Evolutionary conservation across 1,140 invertebrate genomes (phyloP), one percentile per base, ranked within the genome.

Genomic region (Propsilocerus akamusi): DNA sequence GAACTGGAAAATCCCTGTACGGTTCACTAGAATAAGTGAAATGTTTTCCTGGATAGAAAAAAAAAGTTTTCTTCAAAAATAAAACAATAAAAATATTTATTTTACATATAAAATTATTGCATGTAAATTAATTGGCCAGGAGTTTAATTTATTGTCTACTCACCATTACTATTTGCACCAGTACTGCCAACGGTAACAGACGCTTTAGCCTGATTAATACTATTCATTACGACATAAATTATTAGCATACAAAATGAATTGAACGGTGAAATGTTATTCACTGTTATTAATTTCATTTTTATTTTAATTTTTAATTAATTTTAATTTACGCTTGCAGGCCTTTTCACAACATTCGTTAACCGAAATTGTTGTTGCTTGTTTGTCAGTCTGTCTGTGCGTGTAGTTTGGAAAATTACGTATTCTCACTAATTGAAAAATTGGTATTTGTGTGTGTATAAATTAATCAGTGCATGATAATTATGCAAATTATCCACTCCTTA

Each of bases 381-480:
- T n/a, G n/a, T n/a, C n/a, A n/a, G n/a, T n/a, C n/a, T n/a, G n/a
- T n/a, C n/a, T n/a, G n/a, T n/a, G n/a, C n/a, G n/a, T n/a, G n/a
- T n/a, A n/a, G n/a, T n/a, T n/a, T n/a, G n/a, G n/a, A 41, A 17
- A 20, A 20, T 41, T 8, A 41, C 14, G 17, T 20, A 41, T 41
- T 8, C 8, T 30, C n/a, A 10, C 34, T 41, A 41, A 41, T 17
- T 41, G 34, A 41, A 41, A 41, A 41, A 41, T 41, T 41, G 17
- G 34, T 41, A 20, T n/a, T 41, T 8, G 34, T 8, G 22, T 41
- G n/a, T 41, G n/a, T n/a, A n/a, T n/a, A n/a, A n/a, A 17, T 41
- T 41, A 41, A 41, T 41, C 34, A 41, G 34, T 41, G 34, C 17
- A 41, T n/a, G n/a, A n/a, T 41, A 41, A 17, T 41, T 41, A 17